Evolutionary conservation across 2,113 vertebrate genomes (phyloP).

Genomic region (Clinocottus analis): DNA sequence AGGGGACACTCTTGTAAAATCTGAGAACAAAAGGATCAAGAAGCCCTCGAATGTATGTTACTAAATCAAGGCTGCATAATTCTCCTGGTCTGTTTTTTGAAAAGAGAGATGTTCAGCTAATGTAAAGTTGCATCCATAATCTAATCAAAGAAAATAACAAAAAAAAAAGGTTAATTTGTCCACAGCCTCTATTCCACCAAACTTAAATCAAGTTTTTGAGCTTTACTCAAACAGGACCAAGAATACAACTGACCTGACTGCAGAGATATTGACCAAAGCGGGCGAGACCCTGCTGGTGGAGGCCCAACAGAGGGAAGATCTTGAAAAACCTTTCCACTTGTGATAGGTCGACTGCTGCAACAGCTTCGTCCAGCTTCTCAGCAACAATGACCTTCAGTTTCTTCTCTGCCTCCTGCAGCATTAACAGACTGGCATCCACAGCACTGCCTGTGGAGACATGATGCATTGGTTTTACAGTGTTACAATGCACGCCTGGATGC

Average conservation of each 20-base stretch:
- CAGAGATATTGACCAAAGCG: constrained; percentile 96
- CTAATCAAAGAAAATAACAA: background rate
- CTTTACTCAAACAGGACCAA: background rate
- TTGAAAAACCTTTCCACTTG: constrained; percentile 99
- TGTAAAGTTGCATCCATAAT: background rate
- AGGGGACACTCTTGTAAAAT: background rate
- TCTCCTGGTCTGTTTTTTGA: background rate
- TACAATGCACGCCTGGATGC: background rate
- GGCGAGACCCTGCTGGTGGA: constrained; percentile 96
- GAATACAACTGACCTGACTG: constrained; percentile 86
- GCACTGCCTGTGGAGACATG: constrained; percentile 84
- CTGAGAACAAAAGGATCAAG: background rate
- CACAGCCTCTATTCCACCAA: background rate
- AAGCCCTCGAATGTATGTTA: background rate
- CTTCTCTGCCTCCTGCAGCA: constrained; percentile 94
- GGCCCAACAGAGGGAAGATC: constrained; percentile 95
- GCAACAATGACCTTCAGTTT: constrained; percentile 93
- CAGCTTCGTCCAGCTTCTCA: constrained; percentile 91
- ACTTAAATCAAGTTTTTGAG: background rate
- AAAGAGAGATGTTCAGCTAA: background rate
- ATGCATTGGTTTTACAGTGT: background rate
- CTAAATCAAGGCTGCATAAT: background rate
- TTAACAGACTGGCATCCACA: constrained; percentile 93
- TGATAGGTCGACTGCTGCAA: constrained; percentile 89
- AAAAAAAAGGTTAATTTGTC: background rate